These are phyloP conservation scores for Gymnoscopelus braueri DNA, from an alignment of 2,797 vertebrate species.

Conservation along the genomic window DNA sequence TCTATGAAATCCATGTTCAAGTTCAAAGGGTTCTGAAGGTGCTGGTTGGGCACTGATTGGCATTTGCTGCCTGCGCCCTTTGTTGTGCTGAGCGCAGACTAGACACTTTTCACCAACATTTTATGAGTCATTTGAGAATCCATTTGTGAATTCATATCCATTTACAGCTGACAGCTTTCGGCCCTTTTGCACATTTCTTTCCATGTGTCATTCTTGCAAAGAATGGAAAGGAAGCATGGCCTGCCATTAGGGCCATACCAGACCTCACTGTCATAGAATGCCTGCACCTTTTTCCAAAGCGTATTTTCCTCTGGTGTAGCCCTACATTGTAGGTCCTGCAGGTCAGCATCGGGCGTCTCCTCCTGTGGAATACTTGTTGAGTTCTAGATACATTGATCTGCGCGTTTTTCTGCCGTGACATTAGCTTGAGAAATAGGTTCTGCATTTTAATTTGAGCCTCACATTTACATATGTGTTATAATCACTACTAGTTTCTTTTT, in stretches of 20 bases:
- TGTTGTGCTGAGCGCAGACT: neutral
- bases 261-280: neutral
- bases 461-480: too few species aligned
- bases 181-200: neutral
- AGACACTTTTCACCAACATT: neutral
- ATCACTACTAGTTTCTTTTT: too few species aligned
- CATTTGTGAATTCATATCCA: conserved; percentile 7
- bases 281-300: neutral
- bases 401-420: too few species aligned
- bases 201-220: conserved; percentile 5
- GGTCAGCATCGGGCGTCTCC: neutral
- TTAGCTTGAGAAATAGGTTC: too few species aligned
- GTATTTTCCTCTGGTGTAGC: neutral
- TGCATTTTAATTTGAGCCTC: too few species aligned
- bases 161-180: neutral
- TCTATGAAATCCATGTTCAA: conserved; percentile 1
- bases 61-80: neutral
- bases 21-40: neutral
- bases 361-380: too few species aligned
- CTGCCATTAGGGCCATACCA: neutral
- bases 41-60: neutral
- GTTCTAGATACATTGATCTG: too few species aligned
- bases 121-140: neutral
- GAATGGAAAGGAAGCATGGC: conserved; percentile 7
- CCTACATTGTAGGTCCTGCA: neutral